These are phyloP conservation scores for Hartigia nigra DNA, from an alignment of 2,888 invertebrate species.

Conservation along the genomic window DNA sequence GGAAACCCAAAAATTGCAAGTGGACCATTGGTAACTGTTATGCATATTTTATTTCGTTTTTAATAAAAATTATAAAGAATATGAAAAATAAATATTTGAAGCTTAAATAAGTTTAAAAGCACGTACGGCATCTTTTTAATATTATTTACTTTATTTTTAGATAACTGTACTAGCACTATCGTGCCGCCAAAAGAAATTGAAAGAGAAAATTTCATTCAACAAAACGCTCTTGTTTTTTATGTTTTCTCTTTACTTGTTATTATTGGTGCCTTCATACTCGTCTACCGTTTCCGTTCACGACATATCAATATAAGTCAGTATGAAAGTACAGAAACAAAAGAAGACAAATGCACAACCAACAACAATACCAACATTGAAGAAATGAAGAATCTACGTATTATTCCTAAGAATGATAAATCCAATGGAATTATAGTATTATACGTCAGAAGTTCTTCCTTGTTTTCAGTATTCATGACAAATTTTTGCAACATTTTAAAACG, in stretches of 20 bases:
- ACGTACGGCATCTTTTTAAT: neutral
- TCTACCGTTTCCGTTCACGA: neutral
- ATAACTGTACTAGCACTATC: neutral
- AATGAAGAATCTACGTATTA: neutral
- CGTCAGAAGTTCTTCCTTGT: constrained; percentile 35
- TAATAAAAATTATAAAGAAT: neutral
- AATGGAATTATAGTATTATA: constrained; percentile 44
- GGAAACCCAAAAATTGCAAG: constrained; percentile 36
- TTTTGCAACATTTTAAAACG: constrained; percentile 38
- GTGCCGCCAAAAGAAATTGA: neutral
- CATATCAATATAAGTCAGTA: neutral
- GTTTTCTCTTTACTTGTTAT: neutral
- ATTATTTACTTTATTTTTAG: neutral
- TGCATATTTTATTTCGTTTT: neutral
- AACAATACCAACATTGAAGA: neutral
- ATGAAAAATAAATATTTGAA: too few relatives aligned
- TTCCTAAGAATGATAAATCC: neutral
- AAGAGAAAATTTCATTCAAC: neutral
- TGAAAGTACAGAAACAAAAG: neutral
- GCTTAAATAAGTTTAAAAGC: too few relatives aligned
- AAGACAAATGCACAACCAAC: neutral
- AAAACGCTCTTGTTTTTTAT: neutral
- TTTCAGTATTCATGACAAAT: constrained; percentile 44
- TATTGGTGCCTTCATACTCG: neutral
- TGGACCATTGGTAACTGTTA: constrained; percentile 30